Conservation (phyloP, 1,140 invertebrate species). For the Scaptomyza montana region DNA sequence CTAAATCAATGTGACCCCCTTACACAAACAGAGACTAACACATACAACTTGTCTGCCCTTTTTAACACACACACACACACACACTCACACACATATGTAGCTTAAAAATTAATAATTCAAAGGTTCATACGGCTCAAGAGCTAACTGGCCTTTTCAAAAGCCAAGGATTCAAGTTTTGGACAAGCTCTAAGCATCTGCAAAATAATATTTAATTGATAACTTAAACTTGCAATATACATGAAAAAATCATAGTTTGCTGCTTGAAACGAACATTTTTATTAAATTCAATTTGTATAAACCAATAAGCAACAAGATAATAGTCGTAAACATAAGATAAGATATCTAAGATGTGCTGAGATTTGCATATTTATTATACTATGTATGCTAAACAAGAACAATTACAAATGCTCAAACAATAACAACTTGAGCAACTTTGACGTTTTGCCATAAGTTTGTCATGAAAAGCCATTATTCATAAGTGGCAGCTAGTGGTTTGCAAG, state of each 20-base stretch:
- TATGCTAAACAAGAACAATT: not conserved
- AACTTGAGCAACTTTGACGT: constrained; percentile 55
- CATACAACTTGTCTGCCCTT: constrained; percentile 36
- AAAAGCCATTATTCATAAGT: constrained; percentile 68
- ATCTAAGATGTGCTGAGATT: constrained; percentile 27
- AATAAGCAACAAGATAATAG: constrained; percentile 12
- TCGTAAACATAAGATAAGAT: not conserved
- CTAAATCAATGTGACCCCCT: constrained; percentile 65
- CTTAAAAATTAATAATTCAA: constrained; percentile 83
- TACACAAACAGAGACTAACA: not conserved
- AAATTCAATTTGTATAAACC: constrained; percentile 58
- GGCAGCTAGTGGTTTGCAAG: not conserved
- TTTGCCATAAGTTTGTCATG: constrained; percentile 40
- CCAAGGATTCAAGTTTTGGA: not conserved
- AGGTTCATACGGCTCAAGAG: constrained; percentile 59
- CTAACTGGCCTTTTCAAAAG: constrained; percentile 30
- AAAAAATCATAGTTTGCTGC: no score
- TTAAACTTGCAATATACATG: constrained; percentile 31
- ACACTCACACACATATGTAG: constrained; percentile 27
- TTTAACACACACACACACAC: constrained; percentile 22
- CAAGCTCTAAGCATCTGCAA: constrained; percentile 39
- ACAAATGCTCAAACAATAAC: constrained; percentile 18
- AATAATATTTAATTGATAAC: constrained; percentile 64
- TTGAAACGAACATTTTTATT: constrained; percentile 52
- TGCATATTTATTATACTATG: constrained; percentile 27